Conservation (phyloP, 2,888 invertebrate genomes). For the Drosophila trichaetosa region DNA sequence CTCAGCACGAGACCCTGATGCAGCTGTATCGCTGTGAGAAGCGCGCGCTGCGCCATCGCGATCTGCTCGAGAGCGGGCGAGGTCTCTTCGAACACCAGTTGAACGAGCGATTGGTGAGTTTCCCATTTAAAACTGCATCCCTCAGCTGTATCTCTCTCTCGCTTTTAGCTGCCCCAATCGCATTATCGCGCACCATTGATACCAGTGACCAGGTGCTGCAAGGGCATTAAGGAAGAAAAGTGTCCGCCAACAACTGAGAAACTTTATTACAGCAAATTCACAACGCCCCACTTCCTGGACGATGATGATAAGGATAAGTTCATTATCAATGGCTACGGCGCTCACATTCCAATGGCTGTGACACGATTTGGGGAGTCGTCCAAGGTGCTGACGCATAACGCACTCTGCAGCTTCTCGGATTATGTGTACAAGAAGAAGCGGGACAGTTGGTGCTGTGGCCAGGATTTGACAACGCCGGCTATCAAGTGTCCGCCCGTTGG, state of each 20-base stretch:
- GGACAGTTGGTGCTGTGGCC: constrained; percentile 88
- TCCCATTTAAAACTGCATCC: background rate
- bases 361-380: constrained; percentile 82
- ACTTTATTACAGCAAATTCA: constrained; percentile 79
- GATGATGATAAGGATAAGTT: constrained; percentile 82
- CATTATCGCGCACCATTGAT: constrained; percentile 89
- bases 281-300: constrained; percentile 82
- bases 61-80: constrained; percentile 74
- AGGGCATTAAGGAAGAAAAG: constrained; percentile 87
- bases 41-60: constrained; percentile 73
- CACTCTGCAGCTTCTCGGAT: constrained; percentile 90
- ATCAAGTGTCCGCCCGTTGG: constrained; percentile 69
- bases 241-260: constrained; percentile 86
- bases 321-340: constrained; percentile 81
- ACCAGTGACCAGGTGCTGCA: constrained; percentile 89
- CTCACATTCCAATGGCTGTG: constrained; percentile 83
- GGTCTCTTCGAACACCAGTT: constrained; percentile 77
- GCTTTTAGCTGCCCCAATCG: constrained; percentile 89
- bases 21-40: constrained; percentile 86
- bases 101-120: constrained; percentile 77
- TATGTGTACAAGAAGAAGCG: constrained; percentile 90
- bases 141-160: constrained; percentile 73
- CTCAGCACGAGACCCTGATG: constrained; percentile 89
- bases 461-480: constrained; percentile 74
- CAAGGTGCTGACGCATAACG: constrained; percentile 89